Conservation (phyloP, 2,797 vertebrate genomes). For the Malurus leucopterus region DNA sequence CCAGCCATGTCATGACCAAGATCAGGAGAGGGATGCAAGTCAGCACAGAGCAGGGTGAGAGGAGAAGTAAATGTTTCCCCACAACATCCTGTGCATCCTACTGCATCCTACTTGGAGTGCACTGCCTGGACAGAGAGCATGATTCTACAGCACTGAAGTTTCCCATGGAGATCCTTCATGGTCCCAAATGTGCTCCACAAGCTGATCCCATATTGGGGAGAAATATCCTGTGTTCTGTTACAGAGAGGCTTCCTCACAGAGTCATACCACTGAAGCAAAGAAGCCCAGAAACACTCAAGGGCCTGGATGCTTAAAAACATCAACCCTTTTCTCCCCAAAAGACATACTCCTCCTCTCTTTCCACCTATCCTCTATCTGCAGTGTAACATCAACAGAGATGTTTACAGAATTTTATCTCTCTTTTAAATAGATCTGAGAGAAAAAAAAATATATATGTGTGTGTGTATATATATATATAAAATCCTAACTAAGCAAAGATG, state of each 20-base stretch:
- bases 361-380: neutral
- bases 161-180: neutral
- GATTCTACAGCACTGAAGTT: neutral
- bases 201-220: neutral
- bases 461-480: neutral
- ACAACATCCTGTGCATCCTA: neutral
- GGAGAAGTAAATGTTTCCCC: neutral
- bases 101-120: neutral
- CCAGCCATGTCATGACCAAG: neutral
- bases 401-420: neutral
- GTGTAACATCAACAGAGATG: neutral
- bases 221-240: neutral
- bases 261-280: neutral
- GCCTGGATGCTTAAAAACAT: neutral
- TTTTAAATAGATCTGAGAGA: neutral
- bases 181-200: neutral
- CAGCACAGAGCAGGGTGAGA: neutral
- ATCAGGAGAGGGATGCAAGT: neutral
- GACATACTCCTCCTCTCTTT: neutral
- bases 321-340: neutral
- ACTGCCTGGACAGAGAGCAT: neutral
- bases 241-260: neutral
- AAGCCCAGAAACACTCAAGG: neutral
- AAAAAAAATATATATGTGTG: accelerated
- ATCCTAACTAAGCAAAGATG: neutral